A percentile compares a stretch with the other conserved stretches of the same genome.
phyloP scores from a whole-genome alignment of 2,797 vertebrate species.

The Dallia pectoralis region DNA sequence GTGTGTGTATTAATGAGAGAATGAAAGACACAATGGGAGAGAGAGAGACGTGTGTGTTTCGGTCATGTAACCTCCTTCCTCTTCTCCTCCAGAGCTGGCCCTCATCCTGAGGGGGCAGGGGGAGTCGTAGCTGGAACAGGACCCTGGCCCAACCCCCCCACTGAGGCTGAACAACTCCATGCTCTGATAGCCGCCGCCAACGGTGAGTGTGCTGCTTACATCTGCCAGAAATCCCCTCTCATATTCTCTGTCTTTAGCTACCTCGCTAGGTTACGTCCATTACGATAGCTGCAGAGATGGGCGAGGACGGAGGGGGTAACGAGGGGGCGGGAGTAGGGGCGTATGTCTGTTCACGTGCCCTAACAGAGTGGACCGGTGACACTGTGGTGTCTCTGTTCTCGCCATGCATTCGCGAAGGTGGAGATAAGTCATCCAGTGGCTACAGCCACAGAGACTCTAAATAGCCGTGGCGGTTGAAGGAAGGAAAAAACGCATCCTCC shows the following conservation, averaged over 20 bases:
- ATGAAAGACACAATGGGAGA: not conserved
- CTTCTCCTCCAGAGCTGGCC: constrained; percentile 60
- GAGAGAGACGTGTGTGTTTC: constrained; percentile 16
- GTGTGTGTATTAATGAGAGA: constrained; percentile 4
- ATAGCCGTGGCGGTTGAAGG: not conserved
- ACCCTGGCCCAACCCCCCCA: constrained; percentile 87
- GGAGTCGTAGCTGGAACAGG: constrained; percentile 59
- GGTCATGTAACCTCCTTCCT: constrained; percentile 19
- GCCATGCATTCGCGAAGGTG: not conserved
- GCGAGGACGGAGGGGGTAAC: not conserved
- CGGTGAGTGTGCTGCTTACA: constrained; percentile 63
- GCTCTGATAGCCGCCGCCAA: constrained; percentile 85
- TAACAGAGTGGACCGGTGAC: not conserved
- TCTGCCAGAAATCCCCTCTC: not conserved
- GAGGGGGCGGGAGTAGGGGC: not conserved
- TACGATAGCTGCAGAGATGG: not conserved
- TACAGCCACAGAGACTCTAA: not conserved
- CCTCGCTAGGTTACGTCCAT: constrained; percentile 1
- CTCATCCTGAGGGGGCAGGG: constrained; percentile 78
- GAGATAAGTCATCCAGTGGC: not conserved
- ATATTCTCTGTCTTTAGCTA: not conserved
- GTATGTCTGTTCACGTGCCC: not conserved
- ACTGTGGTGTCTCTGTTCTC: not conserved
- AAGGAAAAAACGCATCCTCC: constrained; percentile 1
- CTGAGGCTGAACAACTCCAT: constrained; percentile 85